A percentile compares a stretch with the other conserved stretches of the same genome.
Conservation (phyloP, 2,113 vertebrate genomes). For the Bombycilla garrulus region DNA sequence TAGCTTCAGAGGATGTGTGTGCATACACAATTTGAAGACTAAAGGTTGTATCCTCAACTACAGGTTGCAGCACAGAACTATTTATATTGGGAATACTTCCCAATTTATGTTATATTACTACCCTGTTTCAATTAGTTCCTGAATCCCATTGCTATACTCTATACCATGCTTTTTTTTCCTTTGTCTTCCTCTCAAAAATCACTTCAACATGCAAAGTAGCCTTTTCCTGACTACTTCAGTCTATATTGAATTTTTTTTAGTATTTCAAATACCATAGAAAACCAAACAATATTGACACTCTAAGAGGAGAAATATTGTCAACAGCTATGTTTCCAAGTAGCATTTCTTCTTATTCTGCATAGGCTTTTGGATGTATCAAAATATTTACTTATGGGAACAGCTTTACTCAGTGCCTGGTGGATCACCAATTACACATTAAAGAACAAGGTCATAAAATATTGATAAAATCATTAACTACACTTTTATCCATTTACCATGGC, state of each 20-base stretch:
- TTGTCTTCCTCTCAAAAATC: neutral
- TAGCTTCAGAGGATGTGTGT: neutral
- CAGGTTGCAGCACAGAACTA: neutral
- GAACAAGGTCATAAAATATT: constrained; percentile 55
- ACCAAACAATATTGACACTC: neutral
- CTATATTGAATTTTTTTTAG: neutral
- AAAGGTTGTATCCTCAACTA: neutral
- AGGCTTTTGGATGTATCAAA: constrained; percentile 22
- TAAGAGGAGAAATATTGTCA: neutral
- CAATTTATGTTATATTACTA: neutral
- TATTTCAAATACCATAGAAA: neutral
- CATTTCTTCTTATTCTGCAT: neutral
- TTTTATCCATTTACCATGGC: constrained; percentile 41
- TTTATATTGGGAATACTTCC: neutral
- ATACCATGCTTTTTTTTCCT: neutral
- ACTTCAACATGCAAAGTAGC: neutral
- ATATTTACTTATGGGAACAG: constrained; percentile 36
- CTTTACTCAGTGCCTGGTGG: constrained; percentile 3
- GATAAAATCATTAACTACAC: constrained; percentile 60
- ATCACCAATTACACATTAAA: constrained; percentile 46
- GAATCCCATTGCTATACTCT: neutral
- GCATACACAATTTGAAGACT: neutral
- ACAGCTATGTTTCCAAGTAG: neutral
- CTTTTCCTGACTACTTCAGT: neutral
- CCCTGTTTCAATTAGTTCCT: neutral